A percentile compares a stretch with the other conserved stretches of the same genome.
These are phyloP conservation scores for Lordiphosa stackelbergi DNA, from an alignment of 1,140 invertebrate genomes.

Conservation along the genomic window DNA sequence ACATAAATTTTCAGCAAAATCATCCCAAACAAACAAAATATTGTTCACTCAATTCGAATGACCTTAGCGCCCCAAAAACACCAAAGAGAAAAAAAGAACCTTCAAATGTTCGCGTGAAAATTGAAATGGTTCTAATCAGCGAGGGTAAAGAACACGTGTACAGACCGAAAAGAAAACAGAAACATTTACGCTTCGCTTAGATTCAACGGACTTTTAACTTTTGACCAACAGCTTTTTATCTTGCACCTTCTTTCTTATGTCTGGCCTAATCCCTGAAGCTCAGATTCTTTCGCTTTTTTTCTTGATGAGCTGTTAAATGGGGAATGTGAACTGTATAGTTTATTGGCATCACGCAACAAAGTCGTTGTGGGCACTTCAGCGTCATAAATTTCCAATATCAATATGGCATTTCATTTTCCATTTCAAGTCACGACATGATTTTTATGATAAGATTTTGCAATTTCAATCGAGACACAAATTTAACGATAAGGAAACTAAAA, in stretches of 20 bases:
- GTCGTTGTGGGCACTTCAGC: slow-evolving; percentile 47
- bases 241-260: too few species aligned
- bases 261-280: slow-evolving; percentile 25
- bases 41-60: slow-evolving; percentile 63
- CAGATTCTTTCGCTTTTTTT: slow-evolving; percentile 19
- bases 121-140: slow-evolving; percentile 69
- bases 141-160: slow-evolving; percentile 19
- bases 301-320: slow-evolving; percentile 62
- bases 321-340: slow-evolving; percentile 12
- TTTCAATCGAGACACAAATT: slow-evolving; percentile 43
- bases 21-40: slow-evolving; percentile 61
- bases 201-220: slow-evolving; percentile 66
- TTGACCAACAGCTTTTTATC: slow-evolving; percentile 28
- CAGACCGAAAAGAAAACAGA: slow-evolving; percentile 10
- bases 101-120: slow-evolving; percentile 58
- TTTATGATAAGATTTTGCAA: slow-evolving; percentile 60
- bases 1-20: slow-evolving; percentile 64
- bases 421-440: slow-evolving; percentile 43
- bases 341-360: slow-evolving; percentile 47
- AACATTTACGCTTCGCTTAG: slow-evolving; percentile 59
- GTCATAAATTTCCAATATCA: slow-evolving; percentile 55
- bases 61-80: slow-evolving; percentile 37
- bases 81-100: slow-evolving; percentile 23
- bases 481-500: slow-evolving; percentile 18
- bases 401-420: slow-evolving; percentile 32